Conservation (phyloP, 2,113 vertebrate genomes). For the Sus scrofa region T2T-Sscrofa CM000815.6:109759001-109759500, state of each 20-base stretch:
- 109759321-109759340: too few relatives aligned
- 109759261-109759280: rapidly evolving
- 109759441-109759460: not conserved
- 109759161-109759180: not conserved
- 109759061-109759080: not conserved
- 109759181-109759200: not conserved
- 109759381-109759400: too few relatives aligned
- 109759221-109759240: rapidly evolving
- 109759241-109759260: not conserved
- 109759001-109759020: not conserved
- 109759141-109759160: not conserved
- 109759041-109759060: not conserved
- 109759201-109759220: not conserved
- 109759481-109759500: not conserved
- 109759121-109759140: not conserved
- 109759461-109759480: not conserved
- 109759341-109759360: not conserved
- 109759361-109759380: not conserved
- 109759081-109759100: not conserved
- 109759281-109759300: not conserved
- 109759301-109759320: not conserved
- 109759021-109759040: not conserved
- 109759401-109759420: not conserved
- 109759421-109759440: rapidly evolving
- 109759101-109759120: not conserved